Evolutionary conservation across 2,113 vertebrate species (phyloP).

Genomic region (Mirza zaza): DNA sequence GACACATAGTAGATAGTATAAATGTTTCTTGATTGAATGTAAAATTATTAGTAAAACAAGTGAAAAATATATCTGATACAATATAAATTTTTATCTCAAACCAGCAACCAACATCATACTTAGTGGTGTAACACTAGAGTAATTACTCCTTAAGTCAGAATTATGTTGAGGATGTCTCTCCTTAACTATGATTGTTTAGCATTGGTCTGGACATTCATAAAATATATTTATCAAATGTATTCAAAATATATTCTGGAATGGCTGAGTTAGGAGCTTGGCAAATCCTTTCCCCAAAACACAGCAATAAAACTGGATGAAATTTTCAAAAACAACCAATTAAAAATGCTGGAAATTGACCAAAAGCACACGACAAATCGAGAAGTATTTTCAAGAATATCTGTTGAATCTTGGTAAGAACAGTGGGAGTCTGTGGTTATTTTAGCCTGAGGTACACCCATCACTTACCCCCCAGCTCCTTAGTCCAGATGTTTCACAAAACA

Average conservation of each 20-base stretch:
- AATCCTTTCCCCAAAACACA: background rate
- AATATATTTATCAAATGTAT: background rate
- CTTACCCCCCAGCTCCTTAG: background rate
- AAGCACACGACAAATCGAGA: background rate
- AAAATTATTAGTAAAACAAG: conserved; percentile 1
- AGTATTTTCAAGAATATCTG: background rate
- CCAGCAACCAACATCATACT: background rate
- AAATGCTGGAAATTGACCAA: background rate
- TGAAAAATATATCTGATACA: background rate
- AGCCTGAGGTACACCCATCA: background rate
- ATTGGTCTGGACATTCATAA: background rate
- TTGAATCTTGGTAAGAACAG: background rate
- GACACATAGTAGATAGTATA: background rate
- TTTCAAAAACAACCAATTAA: background rate
- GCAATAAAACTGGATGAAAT: background rate
- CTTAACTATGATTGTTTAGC: background rate
- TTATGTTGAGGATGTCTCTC: background rate
- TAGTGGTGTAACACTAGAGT: background rate
- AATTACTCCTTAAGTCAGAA: background rate
- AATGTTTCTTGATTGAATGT: background rate
- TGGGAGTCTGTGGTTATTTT: background rate
- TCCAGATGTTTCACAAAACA: background rate
- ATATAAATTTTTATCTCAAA: conserved; percentile 7
- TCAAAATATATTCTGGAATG: background rate
- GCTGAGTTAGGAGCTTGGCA: background rate